Conservation (phyloP, 2,888 invertebrate species). For the Heliconius ismenius region DNA sequence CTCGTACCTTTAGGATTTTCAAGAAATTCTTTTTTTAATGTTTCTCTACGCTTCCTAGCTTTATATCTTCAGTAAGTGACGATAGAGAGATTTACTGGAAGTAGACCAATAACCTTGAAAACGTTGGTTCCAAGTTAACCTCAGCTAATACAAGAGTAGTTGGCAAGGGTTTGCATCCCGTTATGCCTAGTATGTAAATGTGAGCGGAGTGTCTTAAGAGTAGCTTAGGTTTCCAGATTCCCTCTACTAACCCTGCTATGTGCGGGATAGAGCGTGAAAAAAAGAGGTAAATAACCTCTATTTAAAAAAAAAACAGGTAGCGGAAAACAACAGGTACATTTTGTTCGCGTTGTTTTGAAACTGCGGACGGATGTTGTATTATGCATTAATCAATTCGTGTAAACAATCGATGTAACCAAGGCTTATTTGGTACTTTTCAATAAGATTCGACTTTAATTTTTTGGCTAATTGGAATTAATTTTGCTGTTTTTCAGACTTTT, state of each 20-base stretch:
- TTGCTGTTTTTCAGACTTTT: neutral
- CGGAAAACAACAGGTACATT: neutral
- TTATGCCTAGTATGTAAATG: neutral
- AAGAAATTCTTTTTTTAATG: too few species aligned
- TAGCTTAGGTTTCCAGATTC: neutral
- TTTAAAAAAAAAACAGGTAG: neutral
- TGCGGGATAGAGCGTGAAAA: neutral
- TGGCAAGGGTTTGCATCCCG: too few species aligned
- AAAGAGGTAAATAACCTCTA: neutral
- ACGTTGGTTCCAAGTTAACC: too few species aligned
- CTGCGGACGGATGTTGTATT: conserved; percentile 14
- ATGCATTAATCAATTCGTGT: neutral
- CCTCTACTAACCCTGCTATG: neutral
- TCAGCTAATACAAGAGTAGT: too few species aligned
- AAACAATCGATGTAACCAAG: conserved; percentile 7
- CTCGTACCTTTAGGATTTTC: too few species aligned
- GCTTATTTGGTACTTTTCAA: neutral
- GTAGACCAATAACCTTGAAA: too few species aligned
- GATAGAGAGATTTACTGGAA: too few species aligned
- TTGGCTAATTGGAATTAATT: neutral
- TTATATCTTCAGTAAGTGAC: too few species aligned
- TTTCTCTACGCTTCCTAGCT: too few species aligned
- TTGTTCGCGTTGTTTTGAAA: conserved; percentile 11
- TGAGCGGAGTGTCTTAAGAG: neutral
- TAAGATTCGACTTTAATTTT: neutral